A percentile compares a stretch with the other conserved stretches of the same genome.
Evolutionary conservation across 37 sponge, comb jelly and placozoan genomes (phyloP).

Genomic region (Cliona cf. orientalis): DNA sequence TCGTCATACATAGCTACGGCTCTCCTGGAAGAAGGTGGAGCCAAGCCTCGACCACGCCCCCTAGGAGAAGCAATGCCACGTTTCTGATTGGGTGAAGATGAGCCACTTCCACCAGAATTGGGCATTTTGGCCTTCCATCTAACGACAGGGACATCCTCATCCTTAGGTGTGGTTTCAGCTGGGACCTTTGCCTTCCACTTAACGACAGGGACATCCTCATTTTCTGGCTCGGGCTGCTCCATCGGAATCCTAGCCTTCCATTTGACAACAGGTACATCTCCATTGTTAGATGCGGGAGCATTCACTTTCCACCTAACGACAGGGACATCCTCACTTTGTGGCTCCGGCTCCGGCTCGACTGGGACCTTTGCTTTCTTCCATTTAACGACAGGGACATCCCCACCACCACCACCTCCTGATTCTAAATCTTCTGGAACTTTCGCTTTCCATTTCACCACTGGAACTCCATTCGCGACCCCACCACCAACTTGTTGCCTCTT

Average conservation of each 20-base stretch:
- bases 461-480: too few species aligned
- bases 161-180: neutral
- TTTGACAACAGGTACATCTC: conserved; percentile 4
- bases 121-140: conserved; percentile 37
- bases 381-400: neutral
- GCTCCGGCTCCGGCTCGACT: neutral
- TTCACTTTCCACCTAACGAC: neutral
- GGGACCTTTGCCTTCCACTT: conserved; percentile 33
- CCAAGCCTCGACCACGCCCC: neutral
- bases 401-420: neutral
- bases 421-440: neutral
- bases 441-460: conserved; percentile 26
- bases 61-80: neutral
- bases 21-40: neutral
- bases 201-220: conserved; percentile 40
- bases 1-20: too few species aligned
- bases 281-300: neutral
- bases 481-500: too few species aligned
- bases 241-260: neutral
- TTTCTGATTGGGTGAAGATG: neutral
- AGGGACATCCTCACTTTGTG: conserved; percentile 24
- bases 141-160: conserved; percentile 39
- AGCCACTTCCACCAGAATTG: neutral
- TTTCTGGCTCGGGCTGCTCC: neutral
- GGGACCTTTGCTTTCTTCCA: neutral